Percentiles rank a stretch among this genome's conserved stretches.
These are phyloP conservation scores for Pycnomerus fuliginosus DNA, from an alignment of 2,888 invertebrate species.

Conservation along the genomic window DNA sequence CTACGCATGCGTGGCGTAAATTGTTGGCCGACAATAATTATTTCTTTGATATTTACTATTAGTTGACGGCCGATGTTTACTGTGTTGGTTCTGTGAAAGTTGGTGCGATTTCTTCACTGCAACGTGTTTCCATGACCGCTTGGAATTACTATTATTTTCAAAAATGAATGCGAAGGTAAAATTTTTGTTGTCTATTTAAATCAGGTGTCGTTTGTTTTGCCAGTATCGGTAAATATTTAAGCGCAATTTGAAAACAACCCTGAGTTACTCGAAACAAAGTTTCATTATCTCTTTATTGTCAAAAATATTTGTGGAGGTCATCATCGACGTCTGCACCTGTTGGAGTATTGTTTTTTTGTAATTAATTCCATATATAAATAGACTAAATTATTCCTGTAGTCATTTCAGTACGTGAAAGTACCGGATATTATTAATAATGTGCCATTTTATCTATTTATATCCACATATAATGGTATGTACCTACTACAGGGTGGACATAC, in stretches of 20 bases:
- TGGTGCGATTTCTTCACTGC: slow-evolving; percentile 23
- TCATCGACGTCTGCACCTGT: no score
- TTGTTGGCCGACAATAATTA: background rate
- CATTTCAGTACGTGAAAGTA: slow-evolving; percentile 17
- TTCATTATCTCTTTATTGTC: no score
- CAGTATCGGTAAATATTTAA: slow-evolving; percentile 13
- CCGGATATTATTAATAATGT: slow-evolving; percentile 22
- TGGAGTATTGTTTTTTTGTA: no score
- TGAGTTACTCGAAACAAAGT: no score
- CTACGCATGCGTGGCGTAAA: no score
- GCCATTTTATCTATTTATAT: slow-evolving; percentile 22
- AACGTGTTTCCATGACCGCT: slow-evolving; percentile 26
- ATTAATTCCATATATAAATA: slow-evolving; percentile 19
- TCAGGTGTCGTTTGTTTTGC: slow-evolving; percentile 11
- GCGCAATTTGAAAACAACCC: no score
- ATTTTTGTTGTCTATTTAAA: no score
- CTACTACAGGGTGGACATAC: background rate
- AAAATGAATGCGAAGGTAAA: slow-evolving; percentile 1
- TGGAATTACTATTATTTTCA: background rate
- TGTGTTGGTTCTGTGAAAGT: slow-evolving; percentile 32
- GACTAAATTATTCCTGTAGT: slow-evolving; percentile 12
- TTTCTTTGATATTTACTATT: slow-evolving; percentile 19
- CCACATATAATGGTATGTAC: background rate
- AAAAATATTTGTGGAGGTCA: slow-evolving; percentile 5
- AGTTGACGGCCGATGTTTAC: slow-evolving; percentile 31